Conservation (phyloP, 2,113 vertebrate genomes). For the Bothrops jararaca region DNA sequence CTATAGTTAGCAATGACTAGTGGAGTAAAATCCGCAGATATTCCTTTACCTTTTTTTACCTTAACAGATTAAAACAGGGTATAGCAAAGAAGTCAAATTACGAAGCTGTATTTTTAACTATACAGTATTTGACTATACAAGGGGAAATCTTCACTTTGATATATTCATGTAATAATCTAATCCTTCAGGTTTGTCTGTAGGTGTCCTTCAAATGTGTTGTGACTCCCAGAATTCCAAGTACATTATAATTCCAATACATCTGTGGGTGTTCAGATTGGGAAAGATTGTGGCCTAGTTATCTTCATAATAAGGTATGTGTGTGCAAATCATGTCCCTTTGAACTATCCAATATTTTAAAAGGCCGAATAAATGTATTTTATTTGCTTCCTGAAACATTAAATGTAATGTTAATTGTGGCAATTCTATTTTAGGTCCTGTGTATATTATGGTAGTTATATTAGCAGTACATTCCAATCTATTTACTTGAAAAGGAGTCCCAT, state of each 20-base stretch:
- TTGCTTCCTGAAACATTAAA: neutral
- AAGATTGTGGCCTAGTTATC: rapidly evolving
- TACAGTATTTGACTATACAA: neutral
- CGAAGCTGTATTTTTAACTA: neutral
- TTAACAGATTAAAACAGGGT: neutral
- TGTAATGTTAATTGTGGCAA: neutral
- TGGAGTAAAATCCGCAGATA: neutral
- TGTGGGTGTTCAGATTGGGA: neutral
- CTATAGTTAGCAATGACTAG: neutral
- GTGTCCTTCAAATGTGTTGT: neutral
- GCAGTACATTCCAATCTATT: neutral
- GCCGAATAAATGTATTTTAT: neutral
- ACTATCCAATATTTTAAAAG: conserved; percentile 22
- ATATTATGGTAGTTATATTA: neutral
- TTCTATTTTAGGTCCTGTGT: neutral
- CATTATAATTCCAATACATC: neutral
- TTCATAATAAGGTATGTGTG: rapidly evolving
- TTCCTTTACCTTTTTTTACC: neutral
- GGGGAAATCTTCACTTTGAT: rapidly evolving
- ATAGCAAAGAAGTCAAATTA: neutral
- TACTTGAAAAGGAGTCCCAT: neutral
- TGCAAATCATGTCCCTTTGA: neutral
- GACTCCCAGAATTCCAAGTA: neutral
- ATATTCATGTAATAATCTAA: neutral
- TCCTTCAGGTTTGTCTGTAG: neutral